Base-by-base conservation (phyloP, 2,888 invertebrate genomes). In the Yponomeuta evonymella region DNA sequence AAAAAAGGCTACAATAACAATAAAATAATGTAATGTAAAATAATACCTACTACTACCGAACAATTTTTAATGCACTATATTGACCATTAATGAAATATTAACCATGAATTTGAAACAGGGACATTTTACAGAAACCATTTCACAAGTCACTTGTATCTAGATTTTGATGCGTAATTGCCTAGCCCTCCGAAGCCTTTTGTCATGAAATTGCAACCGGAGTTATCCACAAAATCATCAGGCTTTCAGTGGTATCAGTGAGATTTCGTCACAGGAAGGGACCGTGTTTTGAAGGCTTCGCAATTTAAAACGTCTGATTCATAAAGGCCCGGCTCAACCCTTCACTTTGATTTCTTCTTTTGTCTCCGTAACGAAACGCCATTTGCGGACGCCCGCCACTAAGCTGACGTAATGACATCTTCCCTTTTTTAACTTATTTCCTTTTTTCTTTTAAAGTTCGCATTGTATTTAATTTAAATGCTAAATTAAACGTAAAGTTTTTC, bases 331-430 rank as follows among this genome's bases (percentile, higher is more conserved):
- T 73, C 75, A 80, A 78, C 79, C 81, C 79, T 83, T 83, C 81
- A 80, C 83, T 87, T 86, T 85, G 86, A 84, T 85, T 86, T 83
- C 81, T 82, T 77, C 76, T 79, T 85, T 87, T 87, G 85, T 87
- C 84, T 84, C 77, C 74, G 74, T 76, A 81, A 85, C 85, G 81
- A 81, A 83, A 83, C 79, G 80, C 79, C 81, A 80, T 84, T 86
- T 84, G 81, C 77, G 81, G 80, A 83, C 62, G 23, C 11, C 33
- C 63, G 70, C 23, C 70, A 43, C 10, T 36, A 63, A 70, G 70
- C 62, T 63, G 63, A 63, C 70, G 36, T 70, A 63, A 70, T 70
- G 70, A 70, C 70, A 70, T 48, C 62, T 36, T 70, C 43, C 48
- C 36, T 23, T 58, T 58, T 58, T 63, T 70, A 36, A 62, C 23